These are phyloP conservation scores for Anoncus sp. DNA, from an alignment of 2,888 invertebrate species.

Conservation along the genomic window DNA sequence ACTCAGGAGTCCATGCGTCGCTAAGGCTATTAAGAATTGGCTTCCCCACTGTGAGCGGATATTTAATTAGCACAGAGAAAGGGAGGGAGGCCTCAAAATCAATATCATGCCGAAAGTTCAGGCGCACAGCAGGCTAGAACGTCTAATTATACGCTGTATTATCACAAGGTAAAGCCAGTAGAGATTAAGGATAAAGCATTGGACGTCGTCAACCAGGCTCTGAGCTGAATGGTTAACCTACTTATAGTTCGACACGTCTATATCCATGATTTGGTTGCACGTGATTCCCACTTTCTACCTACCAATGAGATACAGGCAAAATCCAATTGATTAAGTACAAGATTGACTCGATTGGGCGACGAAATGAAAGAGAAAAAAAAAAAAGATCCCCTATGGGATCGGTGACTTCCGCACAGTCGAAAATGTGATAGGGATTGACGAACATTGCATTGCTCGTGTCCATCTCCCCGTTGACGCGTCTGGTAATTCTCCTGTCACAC, in stretches of 20 bases:
- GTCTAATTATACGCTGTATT: slow-evolving; percentile 1
- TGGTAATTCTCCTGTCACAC: slow-evolving; percentile 48
- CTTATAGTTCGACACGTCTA: not conserved
- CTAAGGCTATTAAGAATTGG: slow-evolving; percentile 1
- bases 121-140: not conserved
- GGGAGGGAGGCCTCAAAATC: not conserved
- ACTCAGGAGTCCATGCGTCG: not conserved
- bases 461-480: slow-evolving; percentile 18
- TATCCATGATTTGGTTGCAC: not conserved
- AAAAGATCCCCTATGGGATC: slow-evolving; percentile 8
- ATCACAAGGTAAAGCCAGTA: not conserved
- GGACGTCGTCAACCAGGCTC: not conserved
- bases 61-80: slow-evolving; percentile 4
- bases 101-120: not conserved
- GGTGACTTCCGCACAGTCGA: slow-evolving; percentile 1
- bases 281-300: slow-evolving; percentile 2
- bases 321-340: slow-evolving; percentile 24
- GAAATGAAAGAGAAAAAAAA: slow-evolving; percentile 3
- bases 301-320: slow-evolving; percentile 10
- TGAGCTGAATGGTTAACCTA: not conserved
- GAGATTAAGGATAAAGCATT: not conserved
- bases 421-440: slow-evolving; percentile 30
- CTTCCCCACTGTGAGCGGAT: not conserved
- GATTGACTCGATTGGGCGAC: not conserved
- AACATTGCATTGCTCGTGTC: slow-evolving; percentile 46